Evolutionary conservation across 2,797 vertebrate species (phyloP).

Genomic region (Chiloscyllium punctatum): DNA sequence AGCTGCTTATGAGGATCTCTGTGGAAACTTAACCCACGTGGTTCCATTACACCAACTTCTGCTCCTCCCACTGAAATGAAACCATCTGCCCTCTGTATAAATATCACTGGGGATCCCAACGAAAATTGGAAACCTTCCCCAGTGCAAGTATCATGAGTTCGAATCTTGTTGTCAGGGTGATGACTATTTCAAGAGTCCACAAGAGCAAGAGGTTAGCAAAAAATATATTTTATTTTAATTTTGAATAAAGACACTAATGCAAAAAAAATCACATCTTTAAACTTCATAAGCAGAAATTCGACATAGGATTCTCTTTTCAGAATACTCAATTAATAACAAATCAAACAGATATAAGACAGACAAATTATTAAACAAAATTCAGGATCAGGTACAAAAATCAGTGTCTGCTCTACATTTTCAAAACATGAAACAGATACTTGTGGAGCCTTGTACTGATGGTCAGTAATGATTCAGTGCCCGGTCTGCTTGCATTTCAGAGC

Average conservation of each 20-base stretch:
- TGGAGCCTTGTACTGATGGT: neutral
- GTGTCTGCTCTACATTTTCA: neutral
- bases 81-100: neutral
- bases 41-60: neutral
- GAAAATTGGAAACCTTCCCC: neutral
- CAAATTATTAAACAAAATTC: neutral
- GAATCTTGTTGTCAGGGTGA: neutral
- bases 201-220: neutral
- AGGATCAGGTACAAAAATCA: neutral
- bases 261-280: neutral
- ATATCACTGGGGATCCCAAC: neutral
- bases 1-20: neutral
- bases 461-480: neutral
- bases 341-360: neutral
- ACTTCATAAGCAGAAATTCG: neutral
- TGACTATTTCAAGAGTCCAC: neutral
- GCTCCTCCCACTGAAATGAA: neutral
- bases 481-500: neutral
- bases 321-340: neutral
- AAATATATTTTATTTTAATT: conserved; percentile 33
- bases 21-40: neutral
- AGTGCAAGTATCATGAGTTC: too few species aligned
- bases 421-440: neutral
- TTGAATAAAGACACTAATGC: neutral
- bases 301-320: neutral